phyloP scores from a whole-genome alignment of 1,140 invertebrate species.

The Centruroides sculpturatus region DNA sequence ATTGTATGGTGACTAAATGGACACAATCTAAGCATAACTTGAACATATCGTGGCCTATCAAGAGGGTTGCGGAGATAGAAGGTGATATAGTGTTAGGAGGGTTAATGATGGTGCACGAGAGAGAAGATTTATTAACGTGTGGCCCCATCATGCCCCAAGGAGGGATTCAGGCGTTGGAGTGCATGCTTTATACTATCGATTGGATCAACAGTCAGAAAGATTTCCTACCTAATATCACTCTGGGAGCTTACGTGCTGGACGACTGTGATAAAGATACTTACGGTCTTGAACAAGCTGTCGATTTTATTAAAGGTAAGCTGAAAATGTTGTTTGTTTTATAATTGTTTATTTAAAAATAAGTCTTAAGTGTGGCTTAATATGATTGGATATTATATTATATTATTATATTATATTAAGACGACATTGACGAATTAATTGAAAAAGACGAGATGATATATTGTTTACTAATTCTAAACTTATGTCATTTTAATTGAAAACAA shows the following conservation, averaged over 20 bases:
- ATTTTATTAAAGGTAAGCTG: slow-evolving; percentile 39
- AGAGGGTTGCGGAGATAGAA: slow-evolving; percentile 66
- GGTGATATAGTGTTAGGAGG: slow-evolving; percentile 66
- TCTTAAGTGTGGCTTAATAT: background rate
- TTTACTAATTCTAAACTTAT: too few species aligned
- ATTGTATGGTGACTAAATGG: too few species aligned
- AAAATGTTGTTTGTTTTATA: slow-evolving; percentile 87
- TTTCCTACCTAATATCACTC: slow-evolving; percentile 53
- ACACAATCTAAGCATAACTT: too few species aligned
- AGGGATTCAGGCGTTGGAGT: slow-evolving; percentile 49
- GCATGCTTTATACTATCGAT: too few species aligned
- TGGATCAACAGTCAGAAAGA: too few species aligned
- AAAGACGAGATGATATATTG: too few species aligned
- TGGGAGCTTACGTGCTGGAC: slow-evolving; percentile 59
- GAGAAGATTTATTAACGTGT: slow-evolving; percentile 26
- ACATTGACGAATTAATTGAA: too few species aligned
- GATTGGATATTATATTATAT: too few species aligned
- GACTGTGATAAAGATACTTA: too few species aligned
- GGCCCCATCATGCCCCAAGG: slow-evolving; percentile 85
- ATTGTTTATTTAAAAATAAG: slow-evolving; percentile 94
- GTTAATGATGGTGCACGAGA: slow-evolving; percentile 88
- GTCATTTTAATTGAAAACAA: too few species aligned
- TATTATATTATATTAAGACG: too few species aligned
- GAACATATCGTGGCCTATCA: slow-evolving; percentile 54
- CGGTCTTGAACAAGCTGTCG: slow-evolving; percentile 77